A percentile compares a stretch with the other conserved stretches of the same genome.
phyloP scores from a whole-genome alignment of 2,797 vertebrate species.

The Scomberomorus guttatus region DNA sequence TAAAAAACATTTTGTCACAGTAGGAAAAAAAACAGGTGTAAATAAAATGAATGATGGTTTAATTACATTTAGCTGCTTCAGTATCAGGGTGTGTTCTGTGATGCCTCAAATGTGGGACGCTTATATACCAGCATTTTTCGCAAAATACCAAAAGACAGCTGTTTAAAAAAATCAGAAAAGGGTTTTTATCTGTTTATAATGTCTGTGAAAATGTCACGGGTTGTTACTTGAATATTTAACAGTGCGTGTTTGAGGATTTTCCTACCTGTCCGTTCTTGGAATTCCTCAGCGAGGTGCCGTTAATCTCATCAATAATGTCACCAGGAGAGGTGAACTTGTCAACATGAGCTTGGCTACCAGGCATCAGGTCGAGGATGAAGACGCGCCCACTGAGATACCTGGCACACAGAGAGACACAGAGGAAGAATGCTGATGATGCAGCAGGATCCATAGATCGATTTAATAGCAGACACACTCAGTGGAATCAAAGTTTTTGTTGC shows the following conservation, averaged over 20 bases:
- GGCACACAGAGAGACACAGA: constrained; percentile 19
- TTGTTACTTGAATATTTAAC: background rate
- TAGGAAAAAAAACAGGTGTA: background rate
- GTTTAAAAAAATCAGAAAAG: background rate
- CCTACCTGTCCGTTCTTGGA: constrained; percentile 85
- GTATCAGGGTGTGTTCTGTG: background rate
- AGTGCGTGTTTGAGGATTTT: background rate
- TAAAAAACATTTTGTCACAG: background rate
- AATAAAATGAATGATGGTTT: background rate
- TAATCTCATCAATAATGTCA: constrained; percentile 90
- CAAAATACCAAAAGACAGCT: no score
- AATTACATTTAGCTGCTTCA: no score
- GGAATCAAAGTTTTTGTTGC: background rate
- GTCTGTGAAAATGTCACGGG: background rate
- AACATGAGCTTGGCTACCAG: constrained; percentile 84
- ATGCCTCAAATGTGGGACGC: background rate
- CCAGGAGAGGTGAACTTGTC: constrained; percentile 84
- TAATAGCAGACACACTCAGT: background rate
- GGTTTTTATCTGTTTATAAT: background rate
- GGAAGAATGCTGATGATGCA: background rate
- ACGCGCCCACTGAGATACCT: constrained; percentile 86
- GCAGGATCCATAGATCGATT: background rate
- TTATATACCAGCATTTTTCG: background rate
- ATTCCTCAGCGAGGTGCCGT: constrained; percentile 86
- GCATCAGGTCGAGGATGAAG: constrained; percentile 84